phyloP scores from a whole-genome alignment of 2,797 vertebrate species.

The Microtus californicus region DNA sequence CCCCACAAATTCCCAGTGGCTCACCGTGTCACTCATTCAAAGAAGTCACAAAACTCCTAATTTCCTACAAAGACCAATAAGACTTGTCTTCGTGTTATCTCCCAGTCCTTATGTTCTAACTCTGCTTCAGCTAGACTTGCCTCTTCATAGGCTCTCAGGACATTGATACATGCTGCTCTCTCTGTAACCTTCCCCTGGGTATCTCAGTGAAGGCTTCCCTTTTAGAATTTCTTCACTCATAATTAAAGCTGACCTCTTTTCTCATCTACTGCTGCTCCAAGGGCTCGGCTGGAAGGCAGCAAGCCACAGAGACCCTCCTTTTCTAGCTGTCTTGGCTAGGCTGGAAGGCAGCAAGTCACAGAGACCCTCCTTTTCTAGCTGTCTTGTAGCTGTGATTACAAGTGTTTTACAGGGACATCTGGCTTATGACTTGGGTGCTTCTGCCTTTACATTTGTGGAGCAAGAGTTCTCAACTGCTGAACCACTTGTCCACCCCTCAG shows the following conservation, averaged over 20 bases:
- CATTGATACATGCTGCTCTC: constrained; percentile 15
- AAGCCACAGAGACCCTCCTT: neutral
- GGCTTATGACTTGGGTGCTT: neutral
- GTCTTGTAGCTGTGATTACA: neutral
- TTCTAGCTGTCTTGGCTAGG: neutral
- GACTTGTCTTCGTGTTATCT: neutral
- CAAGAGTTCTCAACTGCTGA: neutral
- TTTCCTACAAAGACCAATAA: neutral
- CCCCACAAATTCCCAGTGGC: neutral
- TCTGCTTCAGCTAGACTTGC: neutral
- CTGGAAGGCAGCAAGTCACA: neutral
- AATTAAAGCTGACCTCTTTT: constrained; percentile 15
- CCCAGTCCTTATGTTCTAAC: neutral
- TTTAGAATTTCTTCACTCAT: constrained; percentile 1
- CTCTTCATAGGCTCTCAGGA: neutral
- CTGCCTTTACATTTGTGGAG: neutral
- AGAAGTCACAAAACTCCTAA: neutral
- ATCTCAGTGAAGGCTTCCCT: neutral
- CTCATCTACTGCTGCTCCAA: neutral
- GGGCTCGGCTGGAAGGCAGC: neutral
- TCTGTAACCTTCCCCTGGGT: neutral
- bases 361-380: neutral
- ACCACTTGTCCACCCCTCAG: neutral
- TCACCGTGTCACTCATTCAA: constrained; percentile 7
- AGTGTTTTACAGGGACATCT: neutral